A percentile compares a stretch with the other conserved stretches of the same genome.
Conservation (phyloP, 1,140 invertebrate species). For the Trichonephila clavata region DNA sequence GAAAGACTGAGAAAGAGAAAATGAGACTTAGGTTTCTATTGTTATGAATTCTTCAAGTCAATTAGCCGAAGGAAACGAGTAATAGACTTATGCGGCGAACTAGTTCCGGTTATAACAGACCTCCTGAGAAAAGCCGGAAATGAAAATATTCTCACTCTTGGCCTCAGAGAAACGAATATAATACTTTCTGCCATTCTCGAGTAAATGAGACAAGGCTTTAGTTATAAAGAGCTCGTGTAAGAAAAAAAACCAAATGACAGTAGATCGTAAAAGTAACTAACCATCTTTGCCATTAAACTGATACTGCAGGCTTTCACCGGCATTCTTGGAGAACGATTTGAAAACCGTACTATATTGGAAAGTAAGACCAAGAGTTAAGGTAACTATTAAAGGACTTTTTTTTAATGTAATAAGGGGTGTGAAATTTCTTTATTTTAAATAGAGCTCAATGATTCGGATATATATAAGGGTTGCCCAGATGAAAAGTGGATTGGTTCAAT, state of each 20-base stretch:
- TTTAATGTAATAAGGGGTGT: no score
- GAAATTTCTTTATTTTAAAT: no score
- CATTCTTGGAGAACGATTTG: neutral
- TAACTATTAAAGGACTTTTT: neutral
- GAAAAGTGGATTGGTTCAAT: no score
- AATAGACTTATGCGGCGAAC: conserved; percentile 9
- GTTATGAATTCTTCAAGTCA: conserved; percentile 9
- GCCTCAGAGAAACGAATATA: neutral
- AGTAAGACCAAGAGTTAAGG: neutral
- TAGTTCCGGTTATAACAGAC: neutral
- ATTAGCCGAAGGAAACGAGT: neutral
- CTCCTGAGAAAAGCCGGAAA: neutral
- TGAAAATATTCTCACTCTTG: conserved; percentile 1
- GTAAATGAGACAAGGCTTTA: neutral
- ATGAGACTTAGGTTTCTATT: neutral
- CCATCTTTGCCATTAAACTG: neutral
- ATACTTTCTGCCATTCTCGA: conserved; percentile 6
- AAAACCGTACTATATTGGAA: neutral
- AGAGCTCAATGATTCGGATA: no score
- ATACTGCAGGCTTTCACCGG: neutral
- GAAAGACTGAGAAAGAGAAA: neutral
- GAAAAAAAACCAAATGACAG: neutral
- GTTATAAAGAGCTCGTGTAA: neutral
- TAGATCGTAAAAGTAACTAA: neutral
- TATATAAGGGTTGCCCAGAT: no score